Evolutionary conservation across 2,888 invertebrate genomes (phyloP).

Genomic region (Polylopha cassiicola): DNA sequence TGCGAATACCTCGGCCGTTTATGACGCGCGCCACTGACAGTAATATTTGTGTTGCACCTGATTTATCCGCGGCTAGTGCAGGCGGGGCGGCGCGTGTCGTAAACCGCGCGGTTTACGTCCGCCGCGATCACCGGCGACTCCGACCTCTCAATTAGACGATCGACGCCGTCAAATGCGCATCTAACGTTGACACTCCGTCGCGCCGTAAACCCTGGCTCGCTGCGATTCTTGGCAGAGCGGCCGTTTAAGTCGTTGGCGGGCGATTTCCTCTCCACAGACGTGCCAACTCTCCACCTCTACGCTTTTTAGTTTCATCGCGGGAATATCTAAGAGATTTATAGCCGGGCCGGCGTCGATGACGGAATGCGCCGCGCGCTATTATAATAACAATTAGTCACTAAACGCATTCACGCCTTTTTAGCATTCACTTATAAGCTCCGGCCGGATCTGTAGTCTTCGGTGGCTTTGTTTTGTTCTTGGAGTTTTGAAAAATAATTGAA

Average conservation of each 20-base stretch:
- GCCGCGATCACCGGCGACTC: slow-evolving; percentile 31
- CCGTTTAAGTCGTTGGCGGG: slow-evolving; percentile 28
- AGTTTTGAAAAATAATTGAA: slow-evolving; percentile 20
- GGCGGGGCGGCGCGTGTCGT: slow-evolving; percentile 41
- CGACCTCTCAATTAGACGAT: slow-evolving; percentile 46
- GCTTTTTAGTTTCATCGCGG: slow-evolving; percentile 13
- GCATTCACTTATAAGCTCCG: slow-evolving; percentile 11
- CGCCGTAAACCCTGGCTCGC: no score
- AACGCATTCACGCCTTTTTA: slow-evolving; percentile 34
- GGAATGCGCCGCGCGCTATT: slow-evolving; percentile 43
- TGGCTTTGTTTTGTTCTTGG: slow-evolving; percentile 8
- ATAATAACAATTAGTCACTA: slow-evolving; percentile 59
- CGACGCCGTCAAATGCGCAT: slow-evolving; percentile 33
- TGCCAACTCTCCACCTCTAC: slow-evolving; percentile 5
- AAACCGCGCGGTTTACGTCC: slow-evolving; percentile 52
- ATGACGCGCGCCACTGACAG: slow-evolving; percentile 56
- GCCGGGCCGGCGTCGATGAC: slow-evolving; percentile 7
- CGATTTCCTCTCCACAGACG: slow-evolving; percentile 4
- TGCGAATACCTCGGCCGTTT: slow-evolving; percentile 48
- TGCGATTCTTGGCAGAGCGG: slow-evolving; percentile 34
- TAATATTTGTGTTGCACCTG: slow-evolving; percentile 62
- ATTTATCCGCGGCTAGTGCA: slow-evolving; percentile 49
- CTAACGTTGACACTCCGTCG: slow-evolving; percentile 26
- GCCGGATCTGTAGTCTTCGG: slow-evolving; percentile 27
- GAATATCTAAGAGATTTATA: slow-evolving; percentile 5